Evolutionary conservation across 2,797 vertebrate genomes (phyloP), one percentile per base, ranked within the genome.

Genomic region (Oophaga sylvatica): DNA sequence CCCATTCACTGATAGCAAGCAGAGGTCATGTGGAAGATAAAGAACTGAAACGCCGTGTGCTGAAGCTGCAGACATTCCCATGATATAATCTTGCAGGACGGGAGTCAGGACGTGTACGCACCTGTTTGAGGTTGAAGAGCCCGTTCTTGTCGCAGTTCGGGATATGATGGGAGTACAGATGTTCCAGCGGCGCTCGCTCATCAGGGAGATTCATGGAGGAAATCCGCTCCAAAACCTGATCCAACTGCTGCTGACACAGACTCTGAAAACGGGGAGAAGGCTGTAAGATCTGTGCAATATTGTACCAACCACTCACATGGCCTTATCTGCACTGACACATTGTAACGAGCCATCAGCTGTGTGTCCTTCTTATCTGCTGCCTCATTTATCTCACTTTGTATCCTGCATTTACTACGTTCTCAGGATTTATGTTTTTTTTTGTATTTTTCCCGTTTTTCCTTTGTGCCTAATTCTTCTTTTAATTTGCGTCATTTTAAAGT

Each of bases 121-220:
- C 97, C 97, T 99, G 97, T 92, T 99, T 99, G 90, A 97, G 95
- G 92, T 99, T 99, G 93, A 98, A 99, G 80, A 96, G 93, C 89
- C 97, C 97, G 0, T 95, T 93, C 91, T 95, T 96, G 95, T 99
- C 97, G 62, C 98, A 99, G 94, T 99, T 99, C 88, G 98, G 98
- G 90, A 99, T 98, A 76, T 97, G 97, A 90, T 99, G 94, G 65
- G 94, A 95, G 31, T 99, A 98, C 70, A 99, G 96, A 88, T 97
- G 96, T 90, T 99, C 98, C 93, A 99, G 92, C 0, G 96, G 96
- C 4, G 97, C 97, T 83, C 97, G 94, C 88, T 97, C 97, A 87
- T 99, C 98, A 0, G 96, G 96, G 62, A 98, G 95, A 84, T 96
- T 95, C 95, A 99, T 98, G 90, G 94, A 96, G 6, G 97, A 97